These are phyloP conservation scores for Eucidaris tribuloides DNA, from an alignment of 35 echinoderm and acorn worm genomes.

Conservation along the genomic window DNA sequence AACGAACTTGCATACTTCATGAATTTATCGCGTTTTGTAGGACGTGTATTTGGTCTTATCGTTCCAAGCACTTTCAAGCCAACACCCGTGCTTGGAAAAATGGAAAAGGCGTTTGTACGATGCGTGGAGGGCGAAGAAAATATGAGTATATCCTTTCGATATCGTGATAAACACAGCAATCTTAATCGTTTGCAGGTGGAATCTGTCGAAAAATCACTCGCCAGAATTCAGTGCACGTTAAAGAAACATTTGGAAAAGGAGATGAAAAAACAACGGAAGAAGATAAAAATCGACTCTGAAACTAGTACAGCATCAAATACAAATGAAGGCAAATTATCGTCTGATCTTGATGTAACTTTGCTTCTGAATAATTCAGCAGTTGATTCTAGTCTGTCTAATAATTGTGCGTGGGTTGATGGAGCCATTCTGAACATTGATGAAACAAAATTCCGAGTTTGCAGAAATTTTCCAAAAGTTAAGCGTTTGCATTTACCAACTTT, in stretches of 20 bases:
- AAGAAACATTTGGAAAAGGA: constrained; percentile 51
- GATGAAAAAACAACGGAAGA: constrained; percentile 59
- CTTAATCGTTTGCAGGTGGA: constrained; percentile 51
- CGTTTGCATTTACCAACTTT: constrained; percentile 51
- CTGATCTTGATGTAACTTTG: neutral
- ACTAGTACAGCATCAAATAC: no score
- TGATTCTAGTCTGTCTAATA: constrained; percentile 41
- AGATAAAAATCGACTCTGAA: constrained; percentile 36
- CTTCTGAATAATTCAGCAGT: neutral
- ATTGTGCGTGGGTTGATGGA: constrained; percentile 63
- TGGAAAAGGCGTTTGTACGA: constrained; percentile 60
- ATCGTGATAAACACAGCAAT: constrained; percentile 70
- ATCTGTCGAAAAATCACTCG: constrained; percentile 53
- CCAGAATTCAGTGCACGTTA: constrained; percentile 52
- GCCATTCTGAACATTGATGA: constrained; percentile 60
- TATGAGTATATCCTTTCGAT: constrained; percentile 70
- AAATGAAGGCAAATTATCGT: no score
- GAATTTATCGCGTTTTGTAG: no score
- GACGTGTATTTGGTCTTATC: neutral
- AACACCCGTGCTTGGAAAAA: constrained; percentile 2
- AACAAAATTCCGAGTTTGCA: constrained; percentile 25
- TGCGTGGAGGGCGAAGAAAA: constrained; percentile 47
- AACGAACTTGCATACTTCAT: no score
- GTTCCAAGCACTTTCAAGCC: neutral
- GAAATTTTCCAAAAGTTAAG: constrained; percentile 53